These are phyloP conservation scores for Rattus rattus DNA, from an alignment of 2,113 vertebrate species.

Conservation along the genomic window DNA sequence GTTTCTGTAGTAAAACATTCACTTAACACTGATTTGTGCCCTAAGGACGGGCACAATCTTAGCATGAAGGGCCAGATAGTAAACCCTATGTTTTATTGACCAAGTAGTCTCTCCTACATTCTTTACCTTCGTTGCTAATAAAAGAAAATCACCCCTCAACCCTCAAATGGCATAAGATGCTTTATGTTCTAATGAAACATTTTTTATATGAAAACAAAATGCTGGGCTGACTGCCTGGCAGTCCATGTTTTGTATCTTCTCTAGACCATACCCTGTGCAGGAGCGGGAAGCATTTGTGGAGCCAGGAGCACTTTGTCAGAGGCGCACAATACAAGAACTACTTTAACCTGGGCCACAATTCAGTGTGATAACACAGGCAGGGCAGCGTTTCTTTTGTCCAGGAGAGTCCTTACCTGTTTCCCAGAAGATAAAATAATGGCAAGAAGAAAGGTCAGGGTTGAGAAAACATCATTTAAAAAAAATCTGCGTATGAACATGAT, in stretches of 20 bases:
- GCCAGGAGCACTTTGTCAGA: neutral
- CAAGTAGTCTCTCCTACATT: neutral
- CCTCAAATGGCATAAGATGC: neutral
- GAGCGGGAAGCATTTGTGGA: neutral
- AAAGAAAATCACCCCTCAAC: neutral
- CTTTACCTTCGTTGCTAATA: neutral
- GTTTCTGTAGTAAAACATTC: neutral
- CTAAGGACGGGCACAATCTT: neutral
- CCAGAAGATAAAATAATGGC: neutral
- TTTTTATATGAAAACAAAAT: neutral
- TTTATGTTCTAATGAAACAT: neutral
- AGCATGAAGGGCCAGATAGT: neutral
- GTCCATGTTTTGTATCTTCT: neutral
- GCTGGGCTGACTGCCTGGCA: neutral
- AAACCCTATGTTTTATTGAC: neutral
- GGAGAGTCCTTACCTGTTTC: neutral
- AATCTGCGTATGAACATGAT: neutral
- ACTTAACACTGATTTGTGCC: neutral
- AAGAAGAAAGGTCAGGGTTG: neutral
- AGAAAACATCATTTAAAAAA: constrained; percentile 29
- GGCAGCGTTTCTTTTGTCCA: neutral
- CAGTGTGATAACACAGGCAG: neutral
- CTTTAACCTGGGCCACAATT: neutral
- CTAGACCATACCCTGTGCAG: neutral
- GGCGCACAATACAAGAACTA: neutral